Evolutionary conservation across 2,888 invertebrate species (phyloP).

Genomic region (Pachycephus smyrnensis): DNA sequence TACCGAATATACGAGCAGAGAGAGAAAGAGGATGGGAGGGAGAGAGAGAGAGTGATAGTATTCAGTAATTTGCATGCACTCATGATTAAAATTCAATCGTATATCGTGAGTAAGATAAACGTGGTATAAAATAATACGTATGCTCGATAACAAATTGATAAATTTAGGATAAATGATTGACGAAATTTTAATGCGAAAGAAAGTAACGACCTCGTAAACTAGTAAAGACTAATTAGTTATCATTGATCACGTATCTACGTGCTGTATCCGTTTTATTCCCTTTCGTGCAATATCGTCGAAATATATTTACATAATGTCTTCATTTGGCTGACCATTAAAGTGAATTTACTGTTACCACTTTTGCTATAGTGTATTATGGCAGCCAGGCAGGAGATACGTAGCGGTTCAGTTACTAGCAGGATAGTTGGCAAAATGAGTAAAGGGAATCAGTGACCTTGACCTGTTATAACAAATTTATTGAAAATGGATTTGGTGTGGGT

Average conservation of each 20-base stretch:
- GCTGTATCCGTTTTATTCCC: neutral
- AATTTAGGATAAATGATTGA: neutral
- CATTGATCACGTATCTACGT: neutral
- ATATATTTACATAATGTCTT: constrained; percentile 19
- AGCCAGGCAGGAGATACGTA: neutral
- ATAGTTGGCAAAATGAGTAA: neutral
- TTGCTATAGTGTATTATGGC: neutral
- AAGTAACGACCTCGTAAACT: neutral
- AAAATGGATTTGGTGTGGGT: neutral
- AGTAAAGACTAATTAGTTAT: neutral
- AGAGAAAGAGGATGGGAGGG: neutral
- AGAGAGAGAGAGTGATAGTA: neutral
- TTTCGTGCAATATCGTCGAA: neutral
- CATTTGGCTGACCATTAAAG: constrained; percentile 15
- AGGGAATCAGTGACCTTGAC: neutral
- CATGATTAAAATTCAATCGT: neutral
- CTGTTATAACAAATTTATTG: neutral
- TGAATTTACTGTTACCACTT: constrained; percentile 16
- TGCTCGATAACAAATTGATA: neutral
- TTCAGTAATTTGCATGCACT: neutral
- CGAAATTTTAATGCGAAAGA: neutral
- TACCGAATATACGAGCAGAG: neutral
- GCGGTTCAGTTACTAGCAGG: neutral
- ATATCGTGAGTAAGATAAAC: neutral
- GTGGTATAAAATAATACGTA: neutral